phyloP scores from a whole-genome alignment of 2,797 vertebrate species.

The Chrysocyon brachyurus region DNA sequence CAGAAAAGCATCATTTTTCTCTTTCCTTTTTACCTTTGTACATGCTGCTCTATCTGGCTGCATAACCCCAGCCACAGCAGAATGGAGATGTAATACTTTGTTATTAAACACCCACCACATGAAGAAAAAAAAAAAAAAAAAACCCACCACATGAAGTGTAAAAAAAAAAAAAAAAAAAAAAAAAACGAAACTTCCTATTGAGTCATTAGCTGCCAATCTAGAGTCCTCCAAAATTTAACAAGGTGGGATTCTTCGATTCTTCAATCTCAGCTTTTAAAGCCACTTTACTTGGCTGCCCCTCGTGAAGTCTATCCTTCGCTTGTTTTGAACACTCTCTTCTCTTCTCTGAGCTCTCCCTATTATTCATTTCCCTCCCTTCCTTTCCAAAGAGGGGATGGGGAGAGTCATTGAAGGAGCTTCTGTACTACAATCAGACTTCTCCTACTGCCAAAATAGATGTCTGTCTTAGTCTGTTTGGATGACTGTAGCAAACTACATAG shows the following conservation, averaged over 20 bases:
- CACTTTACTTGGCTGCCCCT: neutral
- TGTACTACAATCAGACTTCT: neutral
- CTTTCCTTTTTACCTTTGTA: neutral
- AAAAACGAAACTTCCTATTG: neutral
- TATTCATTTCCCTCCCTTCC: neutral
- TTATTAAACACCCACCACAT: neutral
- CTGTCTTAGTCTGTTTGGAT: neutral
- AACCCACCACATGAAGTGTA: too few species aligned
- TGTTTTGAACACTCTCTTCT: neutral
- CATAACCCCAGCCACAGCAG: neutral
- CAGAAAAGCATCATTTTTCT: neutral
- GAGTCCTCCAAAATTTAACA: neutral
- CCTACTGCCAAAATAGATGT: neutral
- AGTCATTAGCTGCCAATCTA: neutral
- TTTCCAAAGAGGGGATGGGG: neutral
- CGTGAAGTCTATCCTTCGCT: too few species aligned
- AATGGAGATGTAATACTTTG: neutral
- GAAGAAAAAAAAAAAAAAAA: neutral
- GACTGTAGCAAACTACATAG: neutral
- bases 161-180: neutral
- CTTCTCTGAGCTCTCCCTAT: neutral
- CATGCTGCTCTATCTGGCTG: neutral
- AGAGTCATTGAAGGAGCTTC: neutral
- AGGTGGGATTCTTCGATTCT: neutral
- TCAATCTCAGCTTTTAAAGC: neutral